Evolutionary conservation across 2,797 vertebrate species (phyloP).

Genomic region (Decapterus maruadsi): DNA sequence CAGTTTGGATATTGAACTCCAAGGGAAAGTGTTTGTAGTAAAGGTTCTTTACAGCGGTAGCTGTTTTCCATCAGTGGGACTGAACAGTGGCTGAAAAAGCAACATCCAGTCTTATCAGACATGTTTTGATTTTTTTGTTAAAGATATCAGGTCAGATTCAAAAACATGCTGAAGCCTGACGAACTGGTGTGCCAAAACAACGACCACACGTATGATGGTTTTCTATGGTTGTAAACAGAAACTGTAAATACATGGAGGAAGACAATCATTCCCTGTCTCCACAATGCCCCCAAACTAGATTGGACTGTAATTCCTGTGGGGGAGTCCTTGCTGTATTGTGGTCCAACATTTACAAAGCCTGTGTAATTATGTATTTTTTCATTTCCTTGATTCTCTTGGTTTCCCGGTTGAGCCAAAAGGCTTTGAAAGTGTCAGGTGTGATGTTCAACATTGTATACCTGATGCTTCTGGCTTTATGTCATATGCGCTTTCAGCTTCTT

Average conservation of each 20-base stretch:
- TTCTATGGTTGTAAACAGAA: not conserved
- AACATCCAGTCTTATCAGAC: not conserved
- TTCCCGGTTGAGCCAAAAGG: not conserved
- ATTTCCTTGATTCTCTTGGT: not conserved
- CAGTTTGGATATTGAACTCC: not conserved
- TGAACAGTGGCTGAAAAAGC: not conserved
- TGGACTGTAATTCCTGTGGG: not conserved
- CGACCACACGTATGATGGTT: not conserved
- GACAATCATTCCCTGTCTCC: no score
- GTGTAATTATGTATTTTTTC: not conserved
- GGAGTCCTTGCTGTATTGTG: accelerated
- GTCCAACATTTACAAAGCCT: not conserved
- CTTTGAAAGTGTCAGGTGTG: not conserved
- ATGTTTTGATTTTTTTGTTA: not conserved
- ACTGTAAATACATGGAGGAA: not conserved
- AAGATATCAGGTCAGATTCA: not conserved
- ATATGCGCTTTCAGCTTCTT: slow-evolving; percentile 2
- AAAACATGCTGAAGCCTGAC: not conserved
- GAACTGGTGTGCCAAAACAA: not conserved
- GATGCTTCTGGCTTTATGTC: accelerated
- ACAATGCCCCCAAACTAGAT: not conserved
- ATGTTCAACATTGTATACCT: slow-evolving; percentile 20
- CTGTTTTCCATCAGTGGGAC: not conserved
- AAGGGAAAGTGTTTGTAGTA: accelerated
- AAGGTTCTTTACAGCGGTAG: not conserved